phyloP scores from a whole-genome alignment of 2,113 vertebrate species.

The Diphyllodes magnificus region DNA sequence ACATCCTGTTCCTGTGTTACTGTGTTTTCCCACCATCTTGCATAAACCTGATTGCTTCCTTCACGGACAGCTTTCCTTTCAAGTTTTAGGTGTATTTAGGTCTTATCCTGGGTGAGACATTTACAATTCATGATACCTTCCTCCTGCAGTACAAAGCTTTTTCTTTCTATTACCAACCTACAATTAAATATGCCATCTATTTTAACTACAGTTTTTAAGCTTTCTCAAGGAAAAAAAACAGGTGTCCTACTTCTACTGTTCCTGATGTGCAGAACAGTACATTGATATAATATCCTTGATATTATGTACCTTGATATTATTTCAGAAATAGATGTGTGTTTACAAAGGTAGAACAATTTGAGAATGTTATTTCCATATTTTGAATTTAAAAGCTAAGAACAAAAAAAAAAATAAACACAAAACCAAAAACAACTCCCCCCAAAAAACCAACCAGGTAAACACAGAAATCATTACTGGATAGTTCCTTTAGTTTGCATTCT shows the following conservation, averaged over 20 bases:
- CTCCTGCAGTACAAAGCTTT: neutral
- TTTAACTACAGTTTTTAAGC: neutral
- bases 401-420: neutral
- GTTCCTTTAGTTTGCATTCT: neutral
- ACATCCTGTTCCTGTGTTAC: conserved; percentile 59
- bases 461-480: neutral
- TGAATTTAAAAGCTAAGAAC: neutral
- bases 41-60: conserved; percentile 41
- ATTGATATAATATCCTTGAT: neutral
- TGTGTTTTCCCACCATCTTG: conserved; percentile 45
- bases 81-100: conserved; percentile 11
- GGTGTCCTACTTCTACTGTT: neutral
- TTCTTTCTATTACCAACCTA: neutral
- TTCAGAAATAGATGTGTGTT: neutral
- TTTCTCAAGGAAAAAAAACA: neutral
- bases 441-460: neutral
- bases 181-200: neutral
- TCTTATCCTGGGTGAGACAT: neutral
- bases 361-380: neutral
- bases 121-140: neutral
- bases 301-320: neutral
- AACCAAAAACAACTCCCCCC: no score
- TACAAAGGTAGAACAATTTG: neutral
- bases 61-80: neutral
- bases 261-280: neutral